Conservation (phyloP, 2,113 vertebrate species). For the Barnardius zonarius region DNA sequence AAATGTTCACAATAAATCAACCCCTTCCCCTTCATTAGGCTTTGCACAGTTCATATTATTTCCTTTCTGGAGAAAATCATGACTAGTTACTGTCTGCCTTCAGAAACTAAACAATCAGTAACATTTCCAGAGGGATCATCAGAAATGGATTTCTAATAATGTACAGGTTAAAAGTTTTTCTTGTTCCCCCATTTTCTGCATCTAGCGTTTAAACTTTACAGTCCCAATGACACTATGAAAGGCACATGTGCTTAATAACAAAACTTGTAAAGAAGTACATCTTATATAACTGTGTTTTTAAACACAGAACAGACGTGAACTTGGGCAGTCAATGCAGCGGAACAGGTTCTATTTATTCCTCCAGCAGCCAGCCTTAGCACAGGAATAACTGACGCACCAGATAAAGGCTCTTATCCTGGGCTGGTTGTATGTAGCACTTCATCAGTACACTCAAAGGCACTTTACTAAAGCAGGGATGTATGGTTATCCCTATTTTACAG, state of each 20-base stretch:
- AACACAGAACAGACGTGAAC: conserved; percentile 20
- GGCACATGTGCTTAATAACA: conserved; percentile 34
- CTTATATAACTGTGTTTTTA: background rate
- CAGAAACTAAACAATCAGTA: background rate
- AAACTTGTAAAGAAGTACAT: background rate
- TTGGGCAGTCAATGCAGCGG: background rate
- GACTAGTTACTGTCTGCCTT: conserved; percentile 3
- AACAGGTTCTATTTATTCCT: conserved; percentile 50
- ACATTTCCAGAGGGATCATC: conserved; percentile 6
- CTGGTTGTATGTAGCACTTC: background rate
- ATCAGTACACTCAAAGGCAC: conserved; percentile 1
- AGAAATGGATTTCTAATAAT: conserved; percentile 33
- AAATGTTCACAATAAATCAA: background rate
- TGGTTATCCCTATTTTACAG: background rate
- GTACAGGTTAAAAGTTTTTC: conserved; percentile 15
- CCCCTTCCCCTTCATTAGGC: background rate
- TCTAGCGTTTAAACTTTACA: conserved; percentile 17
- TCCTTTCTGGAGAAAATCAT: conserved; percentile 24
- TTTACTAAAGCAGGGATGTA: background rate
- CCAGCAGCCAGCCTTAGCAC: background rate
- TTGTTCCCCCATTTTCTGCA: conserved; percentile 25
- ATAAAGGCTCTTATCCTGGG: conserved; percentile 40
- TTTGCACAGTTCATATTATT: background rate
- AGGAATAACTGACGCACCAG: background rate
- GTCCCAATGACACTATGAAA: background rate